These are phyloP conservation scores for Eretmochelys imbricata DNA, from an alignment of 2,113 vertebrate genomes.

Conservation along the genomic window DNA sequence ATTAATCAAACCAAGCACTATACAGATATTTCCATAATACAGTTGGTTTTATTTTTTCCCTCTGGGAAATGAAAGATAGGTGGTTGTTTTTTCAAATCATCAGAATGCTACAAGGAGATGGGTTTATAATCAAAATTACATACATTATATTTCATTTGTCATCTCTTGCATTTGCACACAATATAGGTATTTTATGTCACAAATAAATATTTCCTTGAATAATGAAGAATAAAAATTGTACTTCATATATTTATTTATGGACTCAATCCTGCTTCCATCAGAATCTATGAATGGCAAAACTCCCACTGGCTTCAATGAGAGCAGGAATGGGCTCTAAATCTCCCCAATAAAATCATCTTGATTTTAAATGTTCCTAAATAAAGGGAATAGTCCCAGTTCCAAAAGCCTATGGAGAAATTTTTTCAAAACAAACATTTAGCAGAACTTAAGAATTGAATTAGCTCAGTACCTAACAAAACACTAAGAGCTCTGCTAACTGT, in stretches of 20 bases:
- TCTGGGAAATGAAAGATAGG: neutral
- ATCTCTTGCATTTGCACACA: slow-evolving; percentile 12
- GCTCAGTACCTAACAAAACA: neutral
- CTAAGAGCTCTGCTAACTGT: neutral
- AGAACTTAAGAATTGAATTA: neutral
- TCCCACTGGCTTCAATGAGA: neutral
- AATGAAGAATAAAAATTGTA: slow-evolving; percentile 32
- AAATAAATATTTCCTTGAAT: slow-evolving; percentile 1
- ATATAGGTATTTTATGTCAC: slow-evolving; percentile 40
- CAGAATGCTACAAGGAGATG: neutral
- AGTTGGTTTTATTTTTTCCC: neutral
- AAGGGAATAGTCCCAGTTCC: neutral
- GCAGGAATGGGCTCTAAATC: slow-evolving; percentile 7
- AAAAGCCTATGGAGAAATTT: neutral
- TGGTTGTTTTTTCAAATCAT: neutral
- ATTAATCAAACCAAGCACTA: neutral
- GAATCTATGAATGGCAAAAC: slow-evolving; percentile 27
- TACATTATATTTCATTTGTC: slow-evolving; percentile 17
- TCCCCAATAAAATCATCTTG: slow-evolving; percentile 5
- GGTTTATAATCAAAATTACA: neutral
- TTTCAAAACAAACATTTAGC: slow-evolving; percentile 17
- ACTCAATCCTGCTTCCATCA: slow-evolving; percentile 43
- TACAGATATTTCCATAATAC: neutral
- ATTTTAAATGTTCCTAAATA: neutral
- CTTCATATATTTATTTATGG: slow-evolving; percentile 53